Evolutionary conservation across 2,113 vertebrate species (phyloP).

Genomic region (Helogale parvula): DNA sequence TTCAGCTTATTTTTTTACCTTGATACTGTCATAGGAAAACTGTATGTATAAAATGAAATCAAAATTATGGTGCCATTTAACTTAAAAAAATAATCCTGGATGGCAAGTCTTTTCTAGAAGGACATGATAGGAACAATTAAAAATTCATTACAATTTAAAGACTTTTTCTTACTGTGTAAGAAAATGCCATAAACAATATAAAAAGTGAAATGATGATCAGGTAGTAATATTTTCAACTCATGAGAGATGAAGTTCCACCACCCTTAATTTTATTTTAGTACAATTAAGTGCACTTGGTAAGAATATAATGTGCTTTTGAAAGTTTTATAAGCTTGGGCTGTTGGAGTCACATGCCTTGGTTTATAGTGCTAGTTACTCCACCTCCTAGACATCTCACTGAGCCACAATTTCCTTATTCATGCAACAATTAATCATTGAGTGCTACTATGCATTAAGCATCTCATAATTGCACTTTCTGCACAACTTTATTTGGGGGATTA

Average conservation of each 20-base stretch:
- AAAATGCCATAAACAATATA: neutral
- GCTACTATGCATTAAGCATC: neutral
- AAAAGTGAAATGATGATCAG: neutral
- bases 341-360: neutral
- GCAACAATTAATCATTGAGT: neutral
- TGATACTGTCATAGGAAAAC: neutral
- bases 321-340: neutral
- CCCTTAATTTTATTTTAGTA: too few species aligned
- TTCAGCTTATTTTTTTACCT: neutral
- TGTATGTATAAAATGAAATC: neutral
- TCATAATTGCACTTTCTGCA: neutral
- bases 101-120: neutral
- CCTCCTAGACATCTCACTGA: neutral
- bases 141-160: neutral
- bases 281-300: neutral
- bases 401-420: neutral
- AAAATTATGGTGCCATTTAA: neutral
- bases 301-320: neutral
- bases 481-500: neutral
- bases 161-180: neutral
- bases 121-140: neutral
- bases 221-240: neutral
- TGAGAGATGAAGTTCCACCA: neutral
- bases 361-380: neutral
- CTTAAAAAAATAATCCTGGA: neutral